These are phyloP conservation scores for Macaca fascicularis DNA, from an alignment of 2,113 vertebrate genomes.

Conservation along the genomic window T2T-MFA8v1.1 NC_088377.1:8272501-8273000, in stretches of 20 bases:
- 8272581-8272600: too few relatives aligned
- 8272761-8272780: not conserved
- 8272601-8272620: too few relatives aligned
- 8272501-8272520: too few relatives aligned
- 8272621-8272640: not conserved
- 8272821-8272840: not conserved
- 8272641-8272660: fast-evolving
- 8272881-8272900: not conserved
- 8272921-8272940: fast-evolving
- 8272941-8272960: too few relatives aligned
- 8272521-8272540: too few relatives aligned
- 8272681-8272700: not conserved
- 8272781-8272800: not conserved
- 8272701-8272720: not conserved
- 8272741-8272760: fast-evolving
- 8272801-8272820: not conserved
- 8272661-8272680: fast-evolving
- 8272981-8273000: not conserved
- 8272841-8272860: not conserved
- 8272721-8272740: not conserved
- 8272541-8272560: too few relatives aligned
- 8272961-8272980: not conserved
- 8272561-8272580: too few relatives aligned
- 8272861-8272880: not conserved
- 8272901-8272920: not conserved